Evolutionary conservation across 1,140 invertebrate genomes (phyloP).

Genomic region (Lordiphosa collinella): DNA sequence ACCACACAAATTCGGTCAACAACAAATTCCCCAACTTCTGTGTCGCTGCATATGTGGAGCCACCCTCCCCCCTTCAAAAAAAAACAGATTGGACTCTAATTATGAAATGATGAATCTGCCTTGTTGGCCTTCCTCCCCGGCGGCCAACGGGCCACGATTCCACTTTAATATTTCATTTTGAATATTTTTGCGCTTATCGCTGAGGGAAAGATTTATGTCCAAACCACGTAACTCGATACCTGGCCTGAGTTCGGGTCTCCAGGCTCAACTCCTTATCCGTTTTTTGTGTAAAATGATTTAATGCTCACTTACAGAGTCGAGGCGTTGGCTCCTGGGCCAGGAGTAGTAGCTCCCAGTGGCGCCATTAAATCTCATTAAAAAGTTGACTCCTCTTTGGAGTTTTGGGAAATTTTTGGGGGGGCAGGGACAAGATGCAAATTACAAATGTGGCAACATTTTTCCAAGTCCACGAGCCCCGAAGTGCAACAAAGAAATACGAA

Average conservation of each 20-base stretch:
- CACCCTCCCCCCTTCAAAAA: background rate
- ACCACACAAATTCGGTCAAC: slow-evolving; percentile 70
- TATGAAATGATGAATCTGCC: slow-evolving; percentile 67
- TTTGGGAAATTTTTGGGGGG: background rate
- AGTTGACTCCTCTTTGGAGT: slow-evolving; percentile 33
- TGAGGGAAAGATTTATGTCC: slow-evolving; percentile 67
- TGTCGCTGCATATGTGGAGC: slow-evolving; percentile 11
- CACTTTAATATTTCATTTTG: slow-evolving; percentile 70
- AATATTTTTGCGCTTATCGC: slow-evolving; percentile 70
- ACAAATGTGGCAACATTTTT: slow-evolving; percentile 60
- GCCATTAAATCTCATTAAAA: slow-evolving; percentile 76
- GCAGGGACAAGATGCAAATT: slow-evolving; percentile 45
- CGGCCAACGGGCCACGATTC: background rate
- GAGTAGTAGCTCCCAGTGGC: slow-evolving; percentile 42
- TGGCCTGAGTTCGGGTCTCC: slow-evolving; percentile 13
- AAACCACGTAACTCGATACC: slow-evolving; percentile 63
- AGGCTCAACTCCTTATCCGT: slow-evolving; percentile 60
- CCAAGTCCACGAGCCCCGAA: slow-evolving; percentile 4
- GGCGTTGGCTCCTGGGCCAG: slow-evolving; percentile 32
- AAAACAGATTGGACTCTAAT: slow-evolving; percentile 50
- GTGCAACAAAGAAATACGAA: slow-evolving; percentile 28
- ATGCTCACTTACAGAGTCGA: slow-evolving; percentile 59
- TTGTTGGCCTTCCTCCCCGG: slow-evolving; percentile 8
- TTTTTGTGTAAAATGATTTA: slow-evolving; percentile 56
- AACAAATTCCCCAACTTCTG: slow-evolving; percentile 18